Evolutionary conservation across 1,140 invertebrate species (phyloP).

Genomic region (Drosophila arawakana): DNA sequence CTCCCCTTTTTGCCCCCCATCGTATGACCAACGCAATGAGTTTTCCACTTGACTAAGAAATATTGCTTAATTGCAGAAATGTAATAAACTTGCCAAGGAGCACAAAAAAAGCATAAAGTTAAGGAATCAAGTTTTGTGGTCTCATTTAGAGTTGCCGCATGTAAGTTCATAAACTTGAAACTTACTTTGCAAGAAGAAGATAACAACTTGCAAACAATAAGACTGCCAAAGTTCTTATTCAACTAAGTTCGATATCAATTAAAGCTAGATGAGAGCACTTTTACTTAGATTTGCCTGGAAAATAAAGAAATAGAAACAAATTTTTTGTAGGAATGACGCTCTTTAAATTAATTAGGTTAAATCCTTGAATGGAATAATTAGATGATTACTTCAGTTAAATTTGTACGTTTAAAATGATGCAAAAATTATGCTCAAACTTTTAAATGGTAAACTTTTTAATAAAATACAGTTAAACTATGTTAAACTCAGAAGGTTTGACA

Average conservation of each 20-base stretch:
- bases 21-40: slow-evolving; percentile 32
- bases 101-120: slow-evolving; percentile 17
- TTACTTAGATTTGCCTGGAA: too few species aligned
- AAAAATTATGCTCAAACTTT: too few species aligned
- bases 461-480: too few species aligned
- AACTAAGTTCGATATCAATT: slow-evolving; percentile 1
- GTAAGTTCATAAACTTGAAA: slow-evolving; percentile 18
- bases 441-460: too few species aligned
- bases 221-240: background rate
- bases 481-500: too few species aligned
- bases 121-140: slow-evolving; percentile 25
- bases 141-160: slow-evolving; percentile 17
- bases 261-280: background rate
- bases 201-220: background rate
- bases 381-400: too few species aligned
- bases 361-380: too few species aligned
- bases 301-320: background rate
- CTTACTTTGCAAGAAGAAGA: background rate
- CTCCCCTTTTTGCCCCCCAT: too few species aligned
- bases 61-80: slow-evolving; percentile 54
- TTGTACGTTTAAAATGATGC: too few species aligned
- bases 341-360: too few species aligned
- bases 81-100: slow-evolving; percentile 26
- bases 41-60: slow-evolving; percentile 50
- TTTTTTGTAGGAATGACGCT: too few species aligned